phyloP scores from a whole-genome alignment of 2,888 invertebrate genomes.

The Anoncus sp. region DNA sequence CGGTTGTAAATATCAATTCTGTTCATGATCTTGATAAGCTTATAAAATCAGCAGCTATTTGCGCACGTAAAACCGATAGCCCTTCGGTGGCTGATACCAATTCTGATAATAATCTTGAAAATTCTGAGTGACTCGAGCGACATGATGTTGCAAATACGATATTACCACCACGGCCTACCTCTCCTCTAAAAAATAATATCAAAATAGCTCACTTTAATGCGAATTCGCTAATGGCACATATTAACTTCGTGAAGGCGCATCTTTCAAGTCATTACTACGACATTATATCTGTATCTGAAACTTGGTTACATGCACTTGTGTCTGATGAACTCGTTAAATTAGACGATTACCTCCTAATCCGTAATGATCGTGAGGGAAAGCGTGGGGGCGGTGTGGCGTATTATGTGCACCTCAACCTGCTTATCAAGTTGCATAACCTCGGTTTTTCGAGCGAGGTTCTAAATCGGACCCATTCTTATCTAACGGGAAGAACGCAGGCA shows the following conservation, averaged over 20 bases:
- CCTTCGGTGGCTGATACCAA: background rate
- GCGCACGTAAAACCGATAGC: background rate
- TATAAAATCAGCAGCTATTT: background rate
- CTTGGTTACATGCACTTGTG: background rate
- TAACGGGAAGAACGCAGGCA: too few species aligned
- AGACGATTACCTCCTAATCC: conserved; percentile 4
- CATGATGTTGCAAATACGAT: background rate
- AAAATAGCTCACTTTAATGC: background rate
- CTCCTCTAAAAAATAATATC: background rate
- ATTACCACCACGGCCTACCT: too few species aligned
- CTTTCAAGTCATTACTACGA: background rate
- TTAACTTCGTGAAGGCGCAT: background rate
- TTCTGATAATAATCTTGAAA: background rate
- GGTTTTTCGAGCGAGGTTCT: too few species aligned
- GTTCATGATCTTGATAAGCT: background rate
- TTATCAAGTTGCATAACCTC: too few species aligned
- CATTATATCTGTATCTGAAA: conserved; percentile 4
- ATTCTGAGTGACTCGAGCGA: background rate
- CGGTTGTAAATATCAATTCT: background rate
- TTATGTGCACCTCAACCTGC: conserved; percentile 32
- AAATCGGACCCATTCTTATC: too few species aligned
- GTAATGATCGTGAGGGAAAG: conserved; percentile 25
- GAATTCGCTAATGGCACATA: background rate
- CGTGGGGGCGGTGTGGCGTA: conserved; percentile 38
- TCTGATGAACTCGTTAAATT: background rate